Evolutionary conservation across 1,140 invertebrate species (phyloP), one percentile per base, ranked within the genome.

Genomic region (Sarcophaga bullata): DNA sequence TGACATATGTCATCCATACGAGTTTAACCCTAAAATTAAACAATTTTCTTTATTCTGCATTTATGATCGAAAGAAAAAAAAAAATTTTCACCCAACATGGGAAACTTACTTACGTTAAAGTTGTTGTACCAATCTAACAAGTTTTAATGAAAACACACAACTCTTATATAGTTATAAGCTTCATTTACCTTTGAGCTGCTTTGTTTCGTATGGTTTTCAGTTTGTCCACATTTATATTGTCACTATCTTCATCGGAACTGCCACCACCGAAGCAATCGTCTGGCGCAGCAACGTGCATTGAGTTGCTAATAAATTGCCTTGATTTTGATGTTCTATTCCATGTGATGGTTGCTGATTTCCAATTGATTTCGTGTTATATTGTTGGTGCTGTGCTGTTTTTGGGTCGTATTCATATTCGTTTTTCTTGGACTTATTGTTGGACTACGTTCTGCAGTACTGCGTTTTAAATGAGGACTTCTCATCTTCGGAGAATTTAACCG

Each of bases 221-320:
- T 80, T 91, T 91, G n/a, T 91, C 91, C 3, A 89, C 84, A 78
- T 90, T 91, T 15, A 91, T 89, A 80, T 90, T 87, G 37, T 90
- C 89, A 73, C 88, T 88, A 25, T 90, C 88, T 15, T 89, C 88
- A 17, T 89, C 88, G 3, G 86, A 85, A 76, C 49, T 49, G n/a
- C 84, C 86, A 37, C 83, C 87, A 0, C 84, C 84, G 19, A 81
- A 83, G n/a, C 62, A 48, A 49, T 58, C 78, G 13, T 73, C 62
- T 54, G 73, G 83, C 11, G 81, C 80, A 9, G 80, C 78, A 15
- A 84, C 78, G 49, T 81, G 83, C 68, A 82, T 73, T 46, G 83
- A 80, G 81, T 82, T 84, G 46, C 52, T 75, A n/a, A 82, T 73
- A 78, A 78, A 78, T 80, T 81, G 49, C 9, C 81, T 68, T 17